Evolutionary conservation across 2,888 invertebrate species (phyloP).

Genomic region (Temnothorax rugatulus): DNA sequence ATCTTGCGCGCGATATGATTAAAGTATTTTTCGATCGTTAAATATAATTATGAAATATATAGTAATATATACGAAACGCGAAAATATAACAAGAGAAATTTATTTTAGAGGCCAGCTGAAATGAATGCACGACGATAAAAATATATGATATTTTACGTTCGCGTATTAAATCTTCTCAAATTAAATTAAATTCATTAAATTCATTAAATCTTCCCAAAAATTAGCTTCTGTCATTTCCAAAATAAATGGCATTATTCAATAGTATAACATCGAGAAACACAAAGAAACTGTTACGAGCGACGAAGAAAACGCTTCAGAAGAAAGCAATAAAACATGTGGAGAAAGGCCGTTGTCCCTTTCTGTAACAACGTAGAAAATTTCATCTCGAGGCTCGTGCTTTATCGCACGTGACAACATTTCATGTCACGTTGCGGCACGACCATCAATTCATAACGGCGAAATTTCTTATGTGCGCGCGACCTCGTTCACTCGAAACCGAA

Average conservation of each 20-base stretch:
- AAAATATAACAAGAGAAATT: not conserved
- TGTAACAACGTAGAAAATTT: conserved; percentile 48
- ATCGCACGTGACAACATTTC: conserved; percentile 64
- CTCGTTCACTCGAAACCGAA: conserved; percentile 50
- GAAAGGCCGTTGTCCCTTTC: conserved; percentile 58
- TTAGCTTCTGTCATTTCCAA: not conserved
- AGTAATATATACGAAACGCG: not conserved
- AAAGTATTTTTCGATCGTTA: not conserved
- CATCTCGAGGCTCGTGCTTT: conserved; percentile 31
- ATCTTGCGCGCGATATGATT: not conserved
- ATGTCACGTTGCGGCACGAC: conserved; percentile 18
- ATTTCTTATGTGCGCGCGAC: conserved; percentile 46
- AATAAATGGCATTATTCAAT: conserved; percentile 9
- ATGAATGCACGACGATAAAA: not conserved
- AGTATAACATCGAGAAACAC: not conserved
- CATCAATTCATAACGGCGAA: conserved; percentile 47
- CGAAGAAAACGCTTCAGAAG: conserved; percentile 53
- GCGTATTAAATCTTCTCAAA: not conserved
- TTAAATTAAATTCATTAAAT: conserved; percentile 17
- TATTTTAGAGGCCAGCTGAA: not conserved
- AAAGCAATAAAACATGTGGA: conserved; percentile 67
- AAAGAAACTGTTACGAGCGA: conserved; percentile 31
- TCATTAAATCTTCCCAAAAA: not conserved
- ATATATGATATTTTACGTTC: not conserved
- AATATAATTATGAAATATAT: not conserved